Conservation (phyloP, 1,140 invertebrate species). For the Cydia pomonella region DNA sequence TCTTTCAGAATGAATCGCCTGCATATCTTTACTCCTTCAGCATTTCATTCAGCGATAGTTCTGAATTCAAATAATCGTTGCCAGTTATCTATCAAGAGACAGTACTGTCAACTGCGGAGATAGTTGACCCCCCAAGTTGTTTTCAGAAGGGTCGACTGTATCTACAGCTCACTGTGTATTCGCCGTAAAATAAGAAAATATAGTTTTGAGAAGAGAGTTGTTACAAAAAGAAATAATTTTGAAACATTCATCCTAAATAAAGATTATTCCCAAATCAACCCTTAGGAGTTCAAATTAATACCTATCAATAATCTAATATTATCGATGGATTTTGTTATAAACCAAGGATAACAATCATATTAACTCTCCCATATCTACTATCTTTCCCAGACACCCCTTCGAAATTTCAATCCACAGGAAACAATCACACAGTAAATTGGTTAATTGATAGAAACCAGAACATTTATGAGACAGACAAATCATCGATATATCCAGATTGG, state of each 20-base stretch:
- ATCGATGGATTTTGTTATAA: neutral
- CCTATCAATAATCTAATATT: no score
- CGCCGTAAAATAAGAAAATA: neutral
- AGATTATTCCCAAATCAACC: neutral
- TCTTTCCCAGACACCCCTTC: neutral
- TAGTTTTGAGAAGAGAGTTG: neutral
- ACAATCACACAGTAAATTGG: neutral
- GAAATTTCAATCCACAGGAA: neutral
- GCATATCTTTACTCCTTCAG: no score
- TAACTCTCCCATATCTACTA: neutral
- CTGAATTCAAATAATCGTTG: no score
- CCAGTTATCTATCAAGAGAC: no score
- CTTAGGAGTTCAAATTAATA: neutral
- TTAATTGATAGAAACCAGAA: constrained; percentile 5
- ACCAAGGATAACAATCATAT: neutral
- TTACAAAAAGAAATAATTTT: neutral
- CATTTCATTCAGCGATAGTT: no score
- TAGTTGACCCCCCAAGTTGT: no score
- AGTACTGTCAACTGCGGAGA: no score
- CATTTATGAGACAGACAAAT: constrained; percentile 42
- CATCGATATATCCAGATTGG: constrained; percentile 45
- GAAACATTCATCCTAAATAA: neutral
- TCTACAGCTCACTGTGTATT: no score
- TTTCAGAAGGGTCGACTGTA: no score
- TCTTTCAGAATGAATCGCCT: no score